These are phyloP conservation scores for Festucalex cinctus DNA, from an alignment of 2,113 vertebrate genomes.

Conservation along the genomic window DNA sequence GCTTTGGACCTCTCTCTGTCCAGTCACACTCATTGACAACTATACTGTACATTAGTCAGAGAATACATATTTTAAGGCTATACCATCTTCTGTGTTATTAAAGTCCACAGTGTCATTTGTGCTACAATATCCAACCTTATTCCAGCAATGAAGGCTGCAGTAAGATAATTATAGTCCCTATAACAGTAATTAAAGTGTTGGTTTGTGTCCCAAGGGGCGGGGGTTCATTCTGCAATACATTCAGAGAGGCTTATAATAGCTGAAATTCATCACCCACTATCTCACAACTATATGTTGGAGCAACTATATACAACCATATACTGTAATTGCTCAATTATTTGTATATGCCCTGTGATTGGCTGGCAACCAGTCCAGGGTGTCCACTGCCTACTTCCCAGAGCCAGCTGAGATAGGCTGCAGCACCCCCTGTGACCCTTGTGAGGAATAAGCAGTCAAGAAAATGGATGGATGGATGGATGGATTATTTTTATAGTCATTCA, in stretches of 20 bases:
- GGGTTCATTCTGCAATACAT: constrained; percentile 12
- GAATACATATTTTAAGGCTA: background rate
- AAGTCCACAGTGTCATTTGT: constrained; percentile 3
- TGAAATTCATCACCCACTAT: background rate
- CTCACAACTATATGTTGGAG: constrained; percentile 5
- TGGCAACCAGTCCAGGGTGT: no score
- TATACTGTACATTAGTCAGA: background rate
- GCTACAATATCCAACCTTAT: constrained; percentile 21
- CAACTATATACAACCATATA: background rate
- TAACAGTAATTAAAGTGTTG: constrained; percentile 41
- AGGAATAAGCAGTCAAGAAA: no score
- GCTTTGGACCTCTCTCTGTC: no score
- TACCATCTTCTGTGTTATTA: constrained; percentile 1
- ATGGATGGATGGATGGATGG: no score
- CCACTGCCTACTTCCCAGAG: no score
- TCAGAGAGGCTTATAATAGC: constrained; percentile 16
- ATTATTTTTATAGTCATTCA: constrained; percentile 26
- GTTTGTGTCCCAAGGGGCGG: constrained; percentile 4
- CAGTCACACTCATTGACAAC: background rate
- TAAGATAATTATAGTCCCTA: constrained; percentile 35
- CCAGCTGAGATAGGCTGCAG: no score
- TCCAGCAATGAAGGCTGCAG: constrained; percentile 1
- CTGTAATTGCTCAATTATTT: no score
- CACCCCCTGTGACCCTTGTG: no score
- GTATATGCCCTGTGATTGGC: no score